These are phyloP conservation scores for Entelurus aequoreus DNA, from an alignment of 2,113 vertebrate species.

Conservation along the genomic window DNA sequence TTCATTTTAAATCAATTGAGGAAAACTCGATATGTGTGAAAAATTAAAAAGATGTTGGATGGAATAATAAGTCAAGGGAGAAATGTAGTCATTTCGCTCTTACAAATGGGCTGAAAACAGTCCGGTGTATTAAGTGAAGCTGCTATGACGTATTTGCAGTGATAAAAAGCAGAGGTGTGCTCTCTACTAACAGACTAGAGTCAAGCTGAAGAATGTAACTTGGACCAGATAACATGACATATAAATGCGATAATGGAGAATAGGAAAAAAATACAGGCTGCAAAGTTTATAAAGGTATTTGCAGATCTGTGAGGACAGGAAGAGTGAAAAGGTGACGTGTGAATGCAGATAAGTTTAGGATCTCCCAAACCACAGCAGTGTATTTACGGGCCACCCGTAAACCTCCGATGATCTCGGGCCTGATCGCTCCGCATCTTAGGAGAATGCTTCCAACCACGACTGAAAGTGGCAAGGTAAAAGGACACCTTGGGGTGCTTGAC, in stretches of 20 bases:
- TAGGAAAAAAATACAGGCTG: not conserved
- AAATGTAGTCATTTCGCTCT: not conserved
- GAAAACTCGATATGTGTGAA: not conserved
- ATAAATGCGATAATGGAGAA: conserved; percentile 18
- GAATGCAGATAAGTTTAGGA: conserved; percentile 25
- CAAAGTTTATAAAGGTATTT: conserved; percentile 39
- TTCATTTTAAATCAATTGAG: not conserved
- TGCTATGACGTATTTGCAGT: conserved; percentile 2
- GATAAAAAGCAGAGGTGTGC: conserved; percentile 5
- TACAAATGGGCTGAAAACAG: not conserved
- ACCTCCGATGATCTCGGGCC: conserved; percentile 58
- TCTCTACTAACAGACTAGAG: no score
- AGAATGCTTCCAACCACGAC: conserved; percentile 52
- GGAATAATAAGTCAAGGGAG: not conserved
- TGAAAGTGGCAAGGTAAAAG: conserved; percentile 49
- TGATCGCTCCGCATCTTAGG: conserved; percentile 49
- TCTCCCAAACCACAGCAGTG: conserved; percentile 49
- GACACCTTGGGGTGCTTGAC: conserved; percentile 60
- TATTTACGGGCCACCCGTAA: conserved; percentile 62
- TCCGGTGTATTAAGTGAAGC: not conserved
- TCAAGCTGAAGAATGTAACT: conserved; percentile 10
- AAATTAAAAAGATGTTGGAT: not conserved
- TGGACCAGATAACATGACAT: conserved; percentile 4
- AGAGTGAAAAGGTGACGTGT: conserved; percentile 21
- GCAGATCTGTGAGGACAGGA: conserved; percentile 49